phyloP scores from a whole-genome alignment of 2,888 invertebrate genomes.

The Boloria euphrosyne region DNA sequence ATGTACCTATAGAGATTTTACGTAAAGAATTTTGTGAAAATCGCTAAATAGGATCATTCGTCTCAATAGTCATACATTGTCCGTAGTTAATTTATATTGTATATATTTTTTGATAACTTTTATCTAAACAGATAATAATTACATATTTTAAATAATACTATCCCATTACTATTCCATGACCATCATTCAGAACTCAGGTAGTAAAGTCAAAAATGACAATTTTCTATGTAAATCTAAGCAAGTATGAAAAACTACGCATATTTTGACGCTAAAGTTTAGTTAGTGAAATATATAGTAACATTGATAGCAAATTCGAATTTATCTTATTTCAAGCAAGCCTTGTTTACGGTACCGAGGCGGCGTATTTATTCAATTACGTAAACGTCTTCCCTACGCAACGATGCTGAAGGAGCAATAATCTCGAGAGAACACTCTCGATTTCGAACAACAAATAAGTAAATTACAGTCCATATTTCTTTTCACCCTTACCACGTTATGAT shows the following conservation, averaged over 20 bases:
- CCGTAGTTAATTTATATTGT: too few species aligned
- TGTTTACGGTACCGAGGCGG: constrained; percentile 24
- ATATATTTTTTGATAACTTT: too few species aligned
- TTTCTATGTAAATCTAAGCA: too few species aligned
- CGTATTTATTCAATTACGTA: constrained; percentile 33
- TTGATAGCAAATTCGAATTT: constrained; percentile 6
- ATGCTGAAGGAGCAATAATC: constrained; percentile 24
- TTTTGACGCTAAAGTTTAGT: neutral
- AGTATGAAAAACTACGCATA: neutral
- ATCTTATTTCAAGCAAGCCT: constrained; percentile 21
- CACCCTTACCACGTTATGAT: constrained; percentile 16
- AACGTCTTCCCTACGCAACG: constrained; percentile 13
- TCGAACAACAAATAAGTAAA: constrained; percentile 35
- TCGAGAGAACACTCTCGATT: constrained; percentile 32
- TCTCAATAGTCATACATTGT: too few species aligned
- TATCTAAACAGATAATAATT: too few species aligned
- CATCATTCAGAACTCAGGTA: too few species aligned
- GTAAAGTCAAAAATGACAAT: too few species aligned
- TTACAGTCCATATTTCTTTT: constrained; percentile 32
- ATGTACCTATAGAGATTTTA: too few species aligned
- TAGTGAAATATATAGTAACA: neutral
- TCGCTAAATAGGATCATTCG: too few species aligned
- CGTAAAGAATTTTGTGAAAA: too few species aligned
- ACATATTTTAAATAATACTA: too few species aligned
- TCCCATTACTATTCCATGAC: too few species aligned